Evolutionary conservation across 2,113 vertebrate genomes (phyloP).

Genomic region (Pollimyrus isidori): DNA sequence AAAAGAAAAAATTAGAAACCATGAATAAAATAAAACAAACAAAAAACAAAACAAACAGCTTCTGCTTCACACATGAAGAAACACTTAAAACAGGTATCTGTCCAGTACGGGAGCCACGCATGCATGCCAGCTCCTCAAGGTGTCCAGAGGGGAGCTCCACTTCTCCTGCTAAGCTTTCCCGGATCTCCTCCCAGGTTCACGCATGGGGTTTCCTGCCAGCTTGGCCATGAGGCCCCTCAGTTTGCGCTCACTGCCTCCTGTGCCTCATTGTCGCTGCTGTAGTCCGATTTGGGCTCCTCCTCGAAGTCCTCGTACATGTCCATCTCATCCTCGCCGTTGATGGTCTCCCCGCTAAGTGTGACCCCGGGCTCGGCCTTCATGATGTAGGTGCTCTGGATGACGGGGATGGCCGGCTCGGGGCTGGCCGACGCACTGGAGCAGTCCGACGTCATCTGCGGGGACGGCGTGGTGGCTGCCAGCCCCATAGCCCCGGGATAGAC

Average conservation of each 20-base stretch:
- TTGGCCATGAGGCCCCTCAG: constrained; percentile 56
- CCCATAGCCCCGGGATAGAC: constrained; percentile 94
- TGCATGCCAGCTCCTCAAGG: constrained; percentile 91
- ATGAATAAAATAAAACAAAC: constrained; percentile 66
- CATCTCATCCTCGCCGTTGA: constrained; percentile 93
- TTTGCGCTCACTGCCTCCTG: constrained; percentile 91
- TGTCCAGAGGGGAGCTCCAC: constrained; percentile 49
- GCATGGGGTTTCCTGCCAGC: constrained; percentile 26
- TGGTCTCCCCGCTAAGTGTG: constrained; percentile 72
- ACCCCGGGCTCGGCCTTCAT: constrained; percentile 85
- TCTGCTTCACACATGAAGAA: constrained; percentile 88
- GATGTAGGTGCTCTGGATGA: constrained; percentile 96
- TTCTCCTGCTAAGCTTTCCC: constrained; percentile 21
- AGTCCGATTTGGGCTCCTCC: constrained; percentile 99
- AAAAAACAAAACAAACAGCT: constrained; percentile 53
- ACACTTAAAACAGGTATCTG: constrained; percentile 98
- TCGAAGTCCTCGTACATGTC: constrained; percentile 99
- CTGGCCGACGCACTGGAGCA: constrained; percentile 96
- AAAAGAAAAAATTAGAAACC: constrained; percentile 57
- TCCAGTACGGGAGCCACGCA: constrained; percentile 87
- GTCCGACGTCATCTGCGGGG: constrained; percentile 98
- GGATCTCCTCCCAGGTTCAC: constrained; percentile 29
- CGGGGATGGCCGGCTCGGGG: constrained; percentile 91
- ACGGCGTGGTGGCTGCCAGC: constrained; percentile 90
- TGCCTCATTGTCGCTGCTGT: constrained; percentile 96